A percentile compares a stretch with the other conserved stretches of the same genome.
These are phyloP conservation scores for Sympetrum striolatum DNA, from an alignment of 2,888 invertebrate genomes.

Conservation along the genomic window DNA sequence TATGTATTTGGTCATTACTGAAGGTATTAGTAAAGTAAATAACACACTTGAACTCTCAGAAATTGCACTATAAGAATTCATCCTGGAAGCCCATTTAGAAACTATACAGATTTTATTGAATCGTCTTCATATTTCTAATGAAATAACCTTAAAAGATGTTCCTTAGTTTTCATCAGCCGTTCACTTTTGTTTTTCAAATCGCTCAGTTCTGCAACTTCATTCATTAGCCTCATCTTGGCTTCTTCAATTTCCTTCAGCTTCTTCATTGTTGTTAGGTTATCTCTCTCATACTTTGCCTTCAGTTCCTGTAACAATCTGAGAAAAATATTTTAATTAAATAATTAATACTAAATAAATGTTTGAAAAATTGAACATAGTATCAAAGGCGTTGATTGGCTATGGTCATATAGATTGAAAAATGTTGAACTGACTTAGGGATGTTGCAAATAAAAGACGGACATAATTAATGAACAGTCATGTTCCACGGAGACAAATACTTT, in stretches of 20 bases:
- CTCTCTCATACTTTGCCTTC: conserved; percentile 17
- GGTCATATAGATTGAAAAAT: too few species aligned
- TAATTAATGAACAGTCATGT: too few species aligned
- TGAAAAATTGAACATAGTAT: too few species aligned
- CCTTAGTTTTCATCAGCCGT: conserved; percentile 20
- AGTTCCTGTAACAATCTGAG: conserved; percentile 11
- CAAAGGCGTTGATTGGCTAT: too few species aligned
- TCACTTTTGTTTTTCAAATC: conserved; percentile 21
- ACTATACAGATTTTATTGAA: not conserved
- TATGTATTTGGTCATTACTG: too few species aligned
- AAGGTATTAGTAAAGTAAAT: not conserved
- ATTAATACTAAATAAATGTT: too few species aligned
- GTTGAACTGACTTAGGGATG: too few species aligned
- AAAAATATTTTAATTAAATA: not conserved
- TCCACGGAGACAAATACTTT: too few species aligned
- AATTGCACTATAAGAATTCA: not conserved
- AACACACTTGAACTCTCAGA: not conserved
- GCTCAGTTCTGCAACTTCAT: conserved; percentile 17
- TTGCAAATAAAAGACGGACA: too few species aligned
- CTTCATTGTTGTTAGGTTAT: conserved; percentile 15
- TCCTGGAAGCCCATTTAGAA: not conserved
- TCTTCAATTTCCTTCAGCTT: conserved; percentile 6
- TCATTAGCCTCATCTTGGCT: conserved; percentile 18
- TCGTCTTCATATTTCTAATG: not conserved
- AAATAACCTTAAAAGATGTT: conserved; percentile 28